Conservation (phyloP, 2,797 vertebrate species). For the Crenichthys baileyi region DNA sequence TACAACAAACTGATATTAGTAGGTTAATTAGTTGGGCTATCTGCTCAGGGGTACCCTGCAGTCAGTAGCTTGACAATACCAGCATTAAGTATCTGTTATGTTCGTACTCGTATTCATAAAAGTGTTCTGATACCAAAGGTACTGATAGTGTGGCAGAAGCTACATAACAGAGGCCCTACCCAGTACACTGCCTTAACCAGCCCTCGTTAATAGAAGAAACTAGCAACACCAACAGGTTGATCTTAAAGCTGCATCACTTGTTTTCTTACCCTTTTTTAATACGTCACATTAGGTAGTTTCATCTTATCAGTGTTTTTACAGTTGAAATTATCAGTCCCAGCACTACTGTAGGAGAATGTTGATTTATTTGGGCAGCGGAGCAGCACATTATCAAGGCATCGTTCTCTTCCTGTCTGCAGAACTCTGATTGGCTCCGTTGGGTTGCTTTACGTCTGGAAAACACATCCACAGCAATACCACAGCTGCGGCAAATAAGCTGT, state of each 20-base stretch:
- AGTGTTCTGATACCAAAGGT: no score
- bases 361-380: neutral
- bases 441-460: neutral
- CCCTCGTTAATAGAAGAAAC: no score
- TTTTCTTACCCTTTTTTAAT: slow-evolving; percentile 5
- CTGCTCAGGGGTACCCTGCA: no score
- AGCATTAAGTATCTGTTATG: no score
- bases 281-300: neutral
- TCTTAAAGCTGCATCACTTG: neutral
- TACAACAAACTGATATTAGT: no score
- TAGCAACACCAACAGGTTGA: neutral
- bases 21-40: no score
- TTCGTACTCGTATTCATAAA: no score
- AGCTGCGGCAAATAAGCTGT: neutral
- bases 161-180: no score
- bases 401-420: neutral
- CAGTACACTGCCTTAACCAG: no score
- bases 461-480: neutral
- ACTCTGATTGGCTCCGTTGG: neutral
- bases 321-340: slow-evolving; percentile 10
- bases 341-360: slow-evolving; percentile 6
- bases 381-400: neutral
- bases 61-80: no score
- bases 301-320: slow-evolving; percentile 25
- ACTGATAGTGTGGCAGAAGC: no score